Percentiles rank a stretch among this genome's conserved stretches.
phyloP scores from a whole-genome alignment of 2,797 vertebrate species.

The Sciurus carolinensis region DNA sequence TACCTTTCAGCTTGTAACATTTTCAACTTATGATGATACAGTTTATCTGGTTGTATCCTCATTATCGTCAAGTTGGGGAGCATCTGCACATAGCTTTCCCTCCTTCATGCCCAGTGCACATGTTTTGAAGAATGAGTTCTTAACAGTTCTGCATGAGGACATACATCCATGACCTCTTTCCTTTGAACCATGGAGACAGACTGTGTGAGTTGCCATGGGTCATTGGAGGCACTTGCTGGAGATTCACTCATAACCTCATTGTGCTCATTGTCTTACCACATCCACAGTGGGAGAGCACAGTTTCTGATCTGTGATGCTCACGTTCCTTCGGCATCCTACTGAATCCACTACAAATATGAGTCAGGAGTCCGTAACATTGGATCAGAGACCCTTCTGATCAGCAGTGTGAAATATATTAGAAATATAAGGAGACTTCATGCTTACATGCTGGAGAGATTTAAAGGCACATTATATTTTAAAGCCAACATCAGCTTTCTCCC shows the following conservation, averaged over 20 bases:
- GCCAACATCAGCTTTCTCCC: background rate
- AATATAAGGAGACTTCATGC: background rate
- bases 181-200: background rate
- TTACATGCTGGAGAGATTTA: background rate
- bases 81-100: background rate
- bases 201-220: background rate
- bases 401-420: background rate
- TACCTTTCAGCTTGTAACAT: background rate
- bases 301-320: background rate
- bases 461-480: slow-evolving; percentile 2
- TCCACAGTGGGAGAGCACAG: background rate
- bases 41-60: too few species aligned
- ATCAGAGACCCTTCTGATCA: slow-evolving; percentile 7
- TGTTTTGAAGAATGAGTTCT: slow-evolving; percentile 22
- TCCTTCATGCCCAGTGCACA: background rate
- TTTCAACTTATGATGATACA: background rate
- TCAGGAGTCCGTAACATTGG: background rate
- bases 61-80: background rate
- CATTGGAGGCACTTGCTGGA: background rate
- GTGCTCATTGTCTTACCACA: background rate
- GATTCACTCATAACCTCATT: background rate
- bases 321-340: background rate
- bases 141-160: background rate
- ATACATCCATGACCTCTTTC: background rate
- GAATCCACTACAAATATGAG: background rate